These are phyloP conservation scores for Sebastes taczanowskii DNA, from an alignment of 2,797 vertebrate species.

Conservation along the genomic window DNA sequence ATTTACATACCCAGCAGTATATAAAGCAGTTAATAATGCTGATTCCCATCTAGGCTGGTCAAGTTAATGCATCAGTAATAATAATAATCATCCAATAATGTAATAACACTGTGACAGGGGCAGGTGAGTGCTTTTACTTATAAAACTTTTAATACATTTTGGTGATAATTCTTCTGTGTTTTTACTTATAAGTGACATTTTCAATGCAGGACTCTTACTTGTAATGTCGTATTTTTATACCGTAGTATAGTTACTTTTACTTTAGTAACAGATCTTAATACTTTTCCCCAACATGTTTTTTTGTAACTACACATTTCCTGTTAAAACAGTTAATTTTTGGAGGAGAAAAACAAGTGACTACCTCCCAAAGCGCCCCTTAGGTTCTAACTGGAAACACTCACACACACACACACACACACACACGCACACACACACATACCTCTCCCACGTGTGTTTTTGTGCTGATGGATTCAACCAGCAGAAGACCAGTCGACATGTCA, in stretches of 20 bases:
- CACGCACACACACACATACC: background rate
- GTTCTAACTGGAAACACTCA: background rate
- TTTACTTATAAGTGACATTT: background rate
- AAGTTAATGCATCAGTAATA: background rate
- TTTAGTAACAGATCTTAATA: background rate
- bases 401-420: background rate
- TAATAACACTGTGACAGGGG: background rate
- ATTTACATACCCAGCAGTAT: too few species aligned
- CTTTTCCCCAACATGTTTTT: background rate
- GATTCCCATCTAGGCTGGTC: background rate
- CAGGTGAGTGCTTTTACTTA: background rate
- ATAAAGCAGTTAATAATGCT: background rate
- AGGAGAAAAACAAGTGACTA: slow-evolving; percentile 9
- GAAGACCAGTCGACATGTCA: slow-evolving; percentile 45
- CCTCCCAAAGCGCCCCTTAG: background rate
- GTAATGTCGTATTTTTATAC: background rate
- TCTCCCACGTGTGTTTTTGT: slow-evolving; percentile 20
- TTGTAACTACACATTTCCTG: background rate
- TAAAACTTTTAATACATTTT: background rate
- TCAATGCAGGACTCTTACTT: background rate
- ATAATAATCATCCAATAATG: background rate
- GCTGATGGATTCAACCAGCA: slow-evolving; percentile 11
- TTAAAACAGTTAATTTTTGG: background rate
- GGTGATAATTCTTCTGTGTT: background rate
- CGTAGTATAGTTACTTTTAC: background rate